Percentiles rank a stretch among this genome's conserved stretches.
Evolutionary conservation across 2,797 vertebrate genomes (phyloP).

Genomic region (Hydrolagus colliei): DNA sequence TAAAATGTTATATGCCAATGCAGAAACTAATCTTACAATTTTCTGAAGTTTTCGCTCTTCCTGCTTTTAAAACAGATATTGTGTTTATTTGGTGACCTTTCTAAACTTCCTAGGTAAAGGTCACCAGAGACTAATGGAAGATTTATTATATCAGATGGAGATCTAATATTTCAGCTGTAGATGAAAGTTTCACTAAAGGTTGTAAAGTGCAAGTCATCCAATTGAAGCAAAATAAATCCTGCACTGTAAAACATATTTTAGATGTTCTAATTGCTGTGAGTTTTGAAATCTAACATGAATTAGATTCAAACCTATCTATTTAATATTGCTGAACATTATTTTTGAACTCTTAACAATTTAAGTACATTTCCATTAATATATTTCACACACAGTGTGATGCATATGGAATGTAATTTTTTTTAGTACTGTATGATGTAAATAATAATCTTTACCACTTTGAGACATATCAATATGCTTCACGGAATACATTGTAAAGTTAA

Average conservation of each 20-base stretch:
- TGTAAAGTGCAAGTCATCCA: background rate
- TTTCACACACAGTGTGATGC: no score
- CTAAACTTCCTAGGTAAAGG: background rate
- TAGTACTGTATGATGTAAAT: no score
- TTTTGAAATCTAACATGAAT: background rate
- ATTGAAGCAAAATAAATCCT: background rate
- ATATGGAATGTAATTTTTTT: no score
- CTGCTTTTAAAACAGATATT: background rate
- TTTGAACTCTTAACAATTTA: no score
- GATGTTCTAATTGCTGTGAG: background rate
- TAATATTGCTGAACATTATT: no score
- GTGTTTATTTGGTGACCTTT: background rate
- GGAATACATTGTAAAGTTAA: no score
- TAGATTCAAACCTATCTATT: no score
- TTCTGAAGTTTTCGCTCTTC: background rate
- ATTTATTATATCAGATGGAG: background rate
- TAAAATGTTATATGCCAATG: background rate
- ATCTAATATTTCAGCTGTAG: background rate
- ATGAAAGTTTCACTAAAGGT: background rate
- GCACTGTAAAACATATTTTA: background rate
- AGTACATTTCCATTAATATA: no score
- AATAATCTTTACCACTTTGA: no score
- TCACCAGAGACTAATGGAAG: background rate
- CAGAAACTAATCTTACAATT: background rate
- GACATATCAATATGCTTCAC: no score